These are phyloP conservation scores for Trematocara stigmaticum DNA, from an alignment of 2,113 vertebrate species.

Conservation along the genomic window DNA sequence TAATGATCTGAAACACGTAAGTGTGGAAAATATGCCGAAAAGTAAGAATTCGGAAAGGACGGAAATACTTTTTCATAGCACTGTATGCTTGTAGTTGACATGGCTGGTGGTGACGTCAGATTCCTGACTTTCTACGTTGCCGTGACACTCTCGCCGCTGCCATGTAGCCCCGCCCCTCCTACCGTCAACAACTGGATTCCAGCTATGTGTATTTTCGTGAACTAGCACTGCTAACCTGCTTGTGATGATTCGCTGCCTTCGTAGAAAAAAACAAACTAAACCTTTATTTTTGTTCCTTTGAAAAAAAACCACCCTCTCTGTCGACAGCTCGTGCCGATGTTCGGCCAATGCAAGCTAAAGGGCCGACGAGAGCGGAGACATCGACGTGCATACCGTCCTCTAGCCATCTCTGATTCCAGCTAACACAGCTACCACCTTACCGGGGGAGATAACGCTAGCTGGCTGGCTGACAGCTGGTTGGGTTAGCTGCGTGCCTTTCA, in stretches of 20 bases:
- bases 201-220: conserved; percentile 50
- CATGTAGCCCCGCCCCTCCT: conserved; percentile 36
- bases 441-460: conserved; percentile 28
- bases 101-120: neutral
- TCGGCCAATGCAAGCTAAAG: neutral
- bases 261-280: neutral
- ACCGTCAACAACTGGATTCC: conserved; percentile 62
- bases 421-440: conserved; percentile 31
- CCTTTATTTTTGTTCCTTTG: neutral
- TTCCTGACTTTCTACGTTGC: conserved; percentile 19
- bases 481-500: neutral
- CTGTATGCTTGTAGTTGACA: neutral
- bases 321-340: conserved; percentile 16
- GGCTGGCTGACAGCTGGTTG: conserved; percentile 45
- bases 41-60: neutral
- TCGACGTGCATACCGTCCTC: conserved; percentile 13
- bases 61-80: neutral
- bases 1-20: neutral
- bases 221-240: conserved; percentile 35
- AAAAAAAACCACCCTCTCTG: neutral
- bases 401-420: conserved; percentile 37
- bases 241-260: neutral
- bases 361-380: conserved; percentile 20
- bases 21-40: neutral
- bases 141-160: neutral